phyloP scores from a whole-genome alignment of 2,797 vertebrate species.

The Notoglanidium macrostoma region DNA sequence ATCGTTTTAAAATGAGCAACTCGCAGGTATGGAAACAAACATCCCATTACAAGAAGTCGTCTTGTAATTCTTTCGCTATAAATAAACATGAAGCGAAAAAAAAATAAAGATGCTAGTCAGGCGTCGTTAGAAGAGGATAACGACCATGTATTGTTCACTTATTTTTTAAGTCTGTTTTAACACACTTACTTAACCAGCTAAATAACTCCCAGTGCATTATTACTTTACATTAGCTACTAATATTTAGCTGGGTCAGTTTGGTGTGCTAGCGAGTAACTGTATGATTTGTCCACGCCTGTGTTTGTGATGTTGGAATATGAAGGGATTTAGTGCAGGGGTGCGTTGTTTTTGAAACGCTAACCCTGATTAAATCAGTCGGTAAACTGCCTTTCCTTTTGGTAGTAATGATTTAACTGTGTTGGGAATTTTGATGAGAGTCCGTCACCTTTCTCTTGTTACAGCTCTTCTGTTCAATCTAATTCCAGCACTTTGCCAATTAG shows the following conservation, averaged over 20 bases:
- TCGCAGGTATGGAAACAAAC: background rate
- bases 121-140: background rate
- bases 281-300: background rate
- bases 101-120: background rate
- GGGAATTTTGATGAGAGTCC: conserved; percentile 19
- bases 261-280: no score
- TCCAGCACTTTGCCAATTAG: conserved; percentile 23
- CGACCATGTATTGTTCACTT: background rate
- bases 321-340: background rate
- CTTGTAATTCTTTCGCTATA: background rate
- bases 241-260: background rate
- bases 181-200: background rate
- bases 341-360: background rate
- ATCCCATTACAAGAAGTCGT: background rate
- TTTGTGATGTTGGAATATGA: background rate
- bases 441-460: conserved; percentile 42
- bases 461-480: conserved; percentile 27
- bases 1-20: background rate
- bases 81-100: background rate
- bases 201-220: background rate
- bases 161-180: background rate
- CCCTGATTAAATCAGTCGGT: conserved; percentile 2
- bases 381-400: background rate
- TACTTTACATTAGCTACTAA: background rate
- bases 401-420: background rate